Percentiles rank a stretch among this genome's conserved stretches.
These are phyloP conservation scores for Volucella inflata DNA, from an alignment of 2,888 invertebrate species.

Conservation along the genomic window DNA sequence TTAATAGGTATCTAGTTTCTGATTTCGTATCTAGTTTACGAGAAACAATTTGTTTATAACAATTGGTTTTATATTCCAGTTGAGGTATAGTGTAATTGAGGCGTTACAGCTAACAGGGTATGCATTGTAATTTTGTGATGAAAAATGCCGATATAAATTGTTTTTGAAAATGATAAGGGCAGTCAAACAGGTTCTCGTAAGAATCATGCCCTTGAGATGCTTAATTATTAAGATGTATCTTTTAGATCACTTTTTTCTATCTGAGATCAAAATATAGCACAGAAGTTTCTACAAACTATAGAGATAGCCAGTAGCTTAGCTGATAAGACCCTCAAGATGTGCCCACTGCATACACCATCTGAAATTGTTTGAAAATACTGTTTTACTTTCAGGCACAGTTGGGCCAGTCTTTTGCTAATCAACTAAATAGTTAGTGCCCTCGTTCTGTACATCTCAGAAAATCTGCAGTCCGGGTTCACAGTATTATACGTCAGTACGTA, in stretches of 20 bases:
- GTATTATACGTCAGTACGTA: too few relatives aligned
- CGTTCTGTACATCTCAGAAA: too few relatives aligned
- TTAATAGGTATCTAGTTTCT: constrained; percentile 25
- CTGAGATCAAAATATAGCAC: too few relatives aligned
- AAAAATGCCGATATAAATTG: constrained; percentile 33
- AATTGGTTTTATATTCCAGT: constrained; percentile 55
- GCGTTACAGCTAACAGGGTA: constrained; percentile 38
- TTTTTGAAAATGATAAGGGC: constrained; percentile 35
- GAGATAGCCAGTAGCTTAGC: too few relatives aligned
- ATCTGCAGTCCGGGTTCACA: too few relatives aligned
- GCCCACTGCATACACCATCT: too few relatives aligned
- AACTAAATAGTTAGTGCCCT: too few relatives aligned
- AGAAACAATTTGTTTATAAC: constrained; percentile 33
- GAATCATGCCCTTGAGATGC: background rate
- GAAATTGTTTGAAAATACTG: too few relatives aligned
- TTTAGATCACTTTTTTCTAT: background rate
- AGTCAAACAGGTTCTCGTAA: constrained; percentile 30
- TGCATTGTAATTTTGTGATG: constrained; percentile 61
- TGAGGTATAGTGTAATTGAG: constrained; percentile 30
- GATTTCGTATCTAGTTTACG: background rate
- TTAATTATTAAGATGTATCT: constrained; percentile 8
- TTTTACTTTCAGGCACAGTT: too few relatives aligned
- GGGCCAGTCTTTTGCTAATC: too few relatives aligned
- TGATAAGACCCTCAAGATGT: too few relatives aligned
- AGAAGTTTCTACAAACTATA: too few relatives aligned